Evolutionary conservation across 2,113 vertebrate genomes (phyloP), one percentile per base, ranked within the genome.

Genomic region (Condylura cristata): DNA sequence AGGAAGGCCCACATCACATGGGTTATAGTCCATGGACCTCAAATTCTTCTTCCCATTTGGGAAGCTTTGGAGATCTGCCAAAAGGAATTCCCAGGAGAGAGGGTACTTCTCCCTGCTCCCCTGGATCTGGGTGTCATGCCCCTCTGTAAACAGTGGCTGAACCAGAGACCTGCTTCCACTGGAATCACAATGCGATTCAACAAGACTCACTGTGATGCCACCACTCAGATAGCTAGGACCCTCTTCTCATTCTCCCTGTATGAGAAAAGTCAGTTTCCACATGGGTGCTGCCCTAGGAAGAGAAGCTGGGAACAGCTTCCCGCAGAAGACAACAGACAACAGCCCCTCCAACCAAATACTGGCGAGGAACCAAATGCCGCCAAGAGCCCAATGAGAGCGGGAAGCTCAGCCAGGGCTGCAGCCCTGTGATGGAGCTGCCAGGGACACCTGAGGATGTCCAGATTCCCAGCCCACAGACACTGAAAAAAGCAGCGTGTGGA

Each of bases 341-440:
- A 81, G 70, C n/a, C 17, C 18, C 5, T 78, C 87, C 61, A 17
- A 28, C 48, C 91, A 56, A 60, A 61, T 44, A 17, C 34, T 34
- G 68, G 26, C 5, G 18, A 68, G 51, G 41, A 93, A 30, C 44
- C 32, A 44, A 53, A 70, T 51, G 34, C n/a, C 65, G 53, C 66
- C 20, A 65, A 63, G 13, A 46, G 39, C 46, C 30, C 20, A 20
- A 0, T 28, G 6, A 17, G 6, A 39, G 5, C 7, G 37, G 24
- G 34, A 44, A 6, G 28, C 28, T 16, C 26, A 79, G 4, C 12
- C 60, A 7, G 72, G 34, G 44, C 24, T n/a, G 30, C 1, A 87
- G 28, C 18, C 44, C 41, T 10, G 0, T 20, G 8, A 41, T 56
- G 28, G 18, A 71, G 10, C 0, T 0, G 1, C 58, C 20, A 28